Evolutionary conservation across 2,113 vertebrate genomes (phyloP).

Genomic region (Paraplagusia blochii): DNA sequence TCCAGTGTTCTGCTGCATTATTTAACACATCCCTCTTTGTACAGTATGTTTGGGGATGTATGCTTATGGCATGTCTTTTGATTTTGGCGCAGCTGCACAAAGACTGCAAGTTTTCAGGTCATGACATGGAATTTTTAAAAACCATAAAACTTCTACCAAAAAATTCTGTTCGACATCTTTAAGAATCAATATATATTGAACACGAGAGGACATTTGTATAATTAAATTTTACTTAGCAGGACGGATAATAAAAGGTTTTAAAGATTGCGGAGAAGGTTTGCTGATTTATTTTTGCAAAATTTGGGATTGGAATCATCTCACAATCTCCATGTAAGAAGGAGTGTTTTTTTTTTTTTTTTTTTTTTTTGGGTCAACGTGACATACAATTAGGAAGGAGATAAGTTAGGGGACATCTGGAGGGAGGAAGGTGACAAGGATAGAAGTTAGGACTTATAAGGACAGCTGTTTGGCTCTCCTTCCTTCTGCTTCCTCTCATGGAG

Average conservation of each 20-base stretch:
- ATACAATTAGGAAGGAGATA: conserved; percentile 35
- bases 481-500: conserved; percentile 49
- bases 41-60: not conserved
- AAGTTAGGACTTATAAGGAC: conserved; percentile 49
- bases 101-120: conserved; percentile 35
- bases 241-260: no score
- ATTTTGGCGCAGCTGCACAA: conserved; percentile 13
- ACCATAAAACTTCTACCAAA: conserved; percentile 6
- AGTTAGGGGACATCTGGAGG: conserved; percentile 62
- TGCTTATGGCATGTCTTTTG: conserved; percentile 26
- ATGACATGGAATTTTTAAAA: conserved; percentile 34
- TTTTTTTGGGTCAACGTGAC: conserved; percentile 8
- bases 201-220: not conserved
- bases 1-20: conserved; percentile 9
- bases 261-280: no score
- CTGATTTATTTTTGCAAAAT: no score
- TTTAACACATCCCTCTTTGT: conserved; percentile 2
- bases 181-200: conserved; percentile 48
- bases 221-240: no score
- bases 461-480: conserved; percentile 57
- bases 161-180: conserved; percentile 18
- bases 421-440: conserved; percentile 54
- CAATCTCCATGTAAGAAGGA: no score
- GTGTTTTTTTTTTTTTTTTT: conserved; percentile 13
- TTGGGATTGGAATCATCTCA: no score